Conservation (phyloP, 2,113 vertebrate genomes). For the Calypte anna region DNA sequence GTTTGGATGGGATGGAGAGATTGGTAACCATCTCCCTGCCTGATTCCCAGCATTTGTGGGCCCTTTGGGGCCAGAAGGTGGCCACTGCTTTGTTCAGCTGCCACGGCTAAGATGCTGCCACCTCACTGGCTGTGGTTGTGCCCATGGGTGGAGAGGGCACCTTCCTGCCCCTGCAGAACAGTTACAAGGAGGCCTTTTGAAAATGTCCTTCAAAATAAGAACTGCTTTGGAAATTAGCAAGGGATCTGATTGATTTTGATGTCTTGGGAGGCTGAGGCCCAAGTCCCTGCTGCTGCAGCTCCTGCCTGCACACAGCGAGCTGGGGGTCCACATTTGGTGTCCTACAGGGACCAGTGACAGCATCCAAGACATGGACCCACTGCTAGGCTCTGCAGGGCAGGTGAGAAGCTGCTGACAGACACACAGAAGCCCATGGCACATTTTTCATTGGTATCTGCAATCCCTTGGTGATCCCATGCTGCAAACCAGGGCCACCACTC, state of each 20-base stretch:
- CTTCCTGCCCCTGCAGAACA: background rate
- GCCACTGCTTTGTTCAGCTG: background rate
- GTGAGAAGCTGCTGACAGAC: background rate
- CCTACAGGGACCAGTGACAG: background rate
- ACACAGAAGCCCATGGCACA: rapidly evolving
- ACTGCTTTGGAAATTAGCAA: background rate
- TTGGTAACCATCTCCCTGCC: background rate
- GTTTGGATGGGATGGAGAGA: background rate
- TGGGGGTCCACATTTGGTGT: background rate
- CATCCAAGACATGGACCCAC: background rate
- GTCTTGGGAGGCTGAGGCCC: background rate
- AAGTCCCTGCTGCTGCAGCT: background rate
- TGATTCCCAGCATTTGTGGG: background rate
- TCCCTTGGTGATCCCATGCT: background rate
- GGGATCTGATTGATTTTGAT: background rate
- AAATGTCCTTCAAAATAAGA: background rate
- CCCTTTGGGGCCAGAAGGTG: background rate
- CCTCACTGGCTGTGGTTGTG: background rate
- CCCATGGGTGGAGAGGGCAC: background rate
- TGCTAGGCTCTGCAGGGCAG: background rate
- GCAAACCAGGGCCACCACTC: rapidly evolving
- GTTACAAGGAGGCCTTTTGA: background rate
- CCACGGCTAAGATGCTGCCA: rapidly evolving
- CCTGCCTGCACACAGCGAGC: rapidly evolving
- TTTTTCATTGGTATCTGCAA: background rate